These are phyloP conservation scores for Proisotoma minuta DNA, from an alignment of 2,888 invertebrate species.

Conservation along the genomic window DNA sequence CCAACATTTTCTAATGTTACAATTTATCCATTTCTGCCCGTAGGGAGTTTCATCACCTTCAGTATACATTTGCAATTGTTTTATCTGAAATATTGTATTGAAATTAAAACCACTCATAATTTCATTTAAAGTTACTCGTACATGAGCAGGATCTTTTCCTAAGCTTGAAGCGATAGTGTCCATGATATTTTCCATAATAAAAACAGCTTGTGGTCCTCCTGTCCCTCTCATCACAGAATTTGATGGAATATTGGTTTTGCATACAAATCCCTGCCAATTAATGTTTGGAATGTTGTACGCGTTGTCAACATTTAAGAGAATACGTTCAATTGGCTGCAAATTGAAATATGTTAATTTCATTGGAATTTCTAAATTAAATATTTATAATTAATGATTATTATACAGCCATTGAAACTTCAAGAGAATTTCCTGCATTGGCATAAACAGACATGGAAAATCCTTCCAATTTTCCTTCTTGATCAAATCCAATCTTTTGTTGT, in stretches of 20 bases:
- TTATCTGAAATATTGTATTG: not conserved
- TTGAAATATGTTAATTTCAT: not conserved
- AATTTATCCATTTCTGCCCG: slow-evolving; percentile 66
- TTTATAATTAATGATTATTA: not conserved
- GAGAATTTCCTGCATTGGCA: slow-evolving; percentile 75
- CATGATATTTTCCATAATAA: slow-evolving; percentile 72
- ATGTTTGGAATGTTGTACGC: slow-evolving; percentile 58
- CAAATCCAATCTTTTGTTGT: slow-evolving; percentile 78
- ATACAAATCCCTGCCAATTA: slow-evolving; percentile 55
- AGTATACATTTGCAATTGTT: slow-evolving; percentile 66
- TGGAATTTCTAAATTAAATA: not conserved
- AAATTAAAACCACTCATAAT: not conserved
- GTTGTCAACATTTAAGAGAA: slow-evolving; percentile 78
- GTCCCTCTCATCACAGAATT: slow-evolving; percentile 92
- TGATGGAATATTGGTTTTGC: slow-evolving; percentile 83
- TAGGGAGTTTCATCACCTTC: slow-evolving; percentile 75
- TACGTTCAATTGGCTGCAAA: slow-evolving; percentile 70
- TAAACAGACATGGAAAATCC: slow-evolving; percentile 71
- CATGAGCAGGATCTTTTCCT: slow-evolving; percentile 61
- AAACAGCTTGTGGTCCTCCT: slow-evolving; percentile 88
- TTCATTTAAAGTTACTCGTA: slow-evolving; percentile 52
- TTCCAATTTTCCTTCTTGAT: slow-evolving; percentile 67
- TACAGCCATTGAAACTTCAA: slow-evolving; percentile 66
- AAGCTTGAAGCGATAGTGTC: slow-evolving; percentile 69
- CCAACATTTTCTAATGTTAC: slow-evolving; percentile 73